Evolutionary conservation across 1,140 invertebrate species (phyloP).

Genomic region (Drosophila sucinea): DNA sequence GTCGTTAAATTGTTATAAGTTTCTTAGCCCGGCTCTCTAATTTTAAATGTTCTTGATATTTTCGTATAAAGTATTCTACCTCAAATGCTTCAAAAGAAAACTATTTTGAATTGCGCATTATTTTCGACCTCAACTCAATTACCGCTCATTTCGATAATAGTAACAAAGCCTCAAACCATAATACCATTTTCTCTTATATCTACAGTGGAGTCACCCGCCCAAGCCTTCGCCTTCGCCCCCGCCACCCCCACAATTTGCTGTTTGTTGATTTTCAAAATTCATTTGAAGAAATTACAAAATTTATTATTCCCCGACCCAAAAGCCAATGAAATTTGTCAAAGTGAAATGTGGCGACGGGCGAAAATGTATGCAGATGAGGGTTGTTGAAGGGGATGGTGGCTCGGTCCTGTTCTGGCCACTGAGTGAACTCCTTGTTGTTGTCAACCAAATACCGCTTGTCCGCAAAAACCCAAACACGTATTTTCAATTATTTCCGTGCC

Average conservation of each 20-base stretch:
- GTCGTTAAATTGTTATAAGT: too few relatives aligned
- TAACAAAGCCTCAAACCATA: neutral
- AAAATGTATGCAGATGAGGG: slow-evolving; percentile 7
- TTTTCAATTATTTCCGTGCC: slow-evolving; percentile 82
- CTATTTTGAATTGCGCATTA: neutral
- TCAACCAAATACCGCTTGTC: slow-evolving; percentile 67
- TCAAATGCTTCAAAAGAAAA: neutral
- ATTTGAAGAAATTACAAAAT: slow-evolving; percentile 75
- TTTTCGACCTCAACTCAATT: neutral
- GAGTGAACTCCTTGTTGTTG: slow-evolving; percentile 28
- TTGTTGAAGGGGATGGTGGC: neutral
- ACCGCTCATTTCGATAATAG: slow-evolving; percentile 5
- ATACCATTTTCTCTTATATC: neutral
- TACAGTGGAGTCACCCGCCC: neutral
- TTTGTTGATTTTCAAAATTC: slow-evolving; percentile 70
- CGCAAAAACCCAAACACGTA: slow-evolving; percentile 80
- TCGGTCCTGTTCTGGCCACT: slow-evolving; percentile 28
- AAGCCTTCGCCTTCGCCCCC: neutral
- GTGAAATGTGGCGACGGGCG: slow-evolving; percentile 33
- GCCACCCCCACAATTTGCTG: neutral
- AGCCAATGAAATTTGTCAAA: slow-evolving; percentile 74
- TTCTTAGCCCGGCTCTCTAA: too few relatives aligned
- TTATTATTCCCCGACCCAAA: slow-evolving; percentile 64
- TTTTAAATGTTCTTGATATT: too few relatives aligned
- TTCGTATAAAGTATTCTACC: too few relatives aligned